Evolutionary conservation across 2,888 invertebrate species (phyloP).

Genomic region (Lithophane semibrunnea): DNA sequence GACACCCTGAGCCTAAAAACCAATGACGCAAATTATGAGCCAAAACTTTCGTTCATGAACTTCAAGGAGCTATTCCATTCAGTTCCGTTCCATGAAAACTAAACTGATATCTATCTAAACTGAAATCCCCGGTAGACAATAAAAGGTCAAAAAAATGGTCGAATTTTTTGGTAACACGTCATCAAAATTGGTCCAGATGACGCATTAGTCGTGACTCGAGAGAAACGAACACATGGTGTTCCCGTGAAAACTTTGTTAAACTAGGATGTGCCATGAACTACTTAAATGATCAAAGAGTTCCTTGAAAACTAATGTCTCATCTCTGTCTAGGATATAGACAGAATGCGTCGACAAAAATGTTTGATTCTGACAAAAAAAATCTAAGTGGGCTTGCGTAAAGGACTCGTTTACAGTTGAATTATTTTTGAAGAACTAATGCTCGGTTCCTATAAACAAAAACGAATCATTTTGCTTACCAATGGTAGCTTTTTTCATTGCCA

Average conservation of each 20-base stretch:
- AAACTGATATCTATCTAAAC: constrained; percentile 61
- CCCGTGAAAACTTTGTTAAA: neutral
- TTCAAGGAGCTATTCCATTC: constrained; percentile 61
- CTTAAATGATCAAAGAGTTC: constrained; percentile 14
- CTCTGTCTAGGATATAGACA: neutral
- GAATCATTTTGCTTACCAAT: no score
- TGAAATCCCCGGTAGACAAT: constrained; percentile 65
- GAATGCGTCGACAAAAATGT: neutral
- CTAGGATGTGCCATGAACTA: constrained; percentile 23
- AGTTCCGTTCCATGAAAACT: constrained; percentile 71
- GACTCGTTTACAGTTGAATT: neutral
- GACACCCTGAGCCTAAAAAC: constrained; percentile 44
- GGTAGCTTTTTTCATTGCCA: no score
- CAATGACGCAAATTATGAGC: constrained; percentile 61
- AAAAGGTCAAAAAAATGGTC: constrained; percentile 62
- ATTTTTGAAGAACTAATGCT: neutral
- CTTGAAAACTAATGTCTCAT: constrained; percentile 28
- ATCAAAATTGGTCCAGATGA: constrained; percentile 66
- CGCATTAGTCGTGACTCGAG: constrained; percentile 59
- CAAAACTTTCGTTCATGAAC: constrained; percentile 63
- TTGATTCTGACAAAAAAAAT: neutral
- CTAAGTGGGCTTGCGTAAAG: neutral
- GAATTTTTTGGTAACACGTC: constrained; percentile 61
- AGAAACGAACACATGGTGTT: constrained; percentile 34
- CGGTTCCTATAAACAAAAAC: no score